Percentiles rank a stretch among this genome's conserved stretches.
These are phyloP conservation scores for Pinctada fucata DNA, from an alignment of 2,888 invertebrate genomes.

Conservation along the genomic window DNA sequence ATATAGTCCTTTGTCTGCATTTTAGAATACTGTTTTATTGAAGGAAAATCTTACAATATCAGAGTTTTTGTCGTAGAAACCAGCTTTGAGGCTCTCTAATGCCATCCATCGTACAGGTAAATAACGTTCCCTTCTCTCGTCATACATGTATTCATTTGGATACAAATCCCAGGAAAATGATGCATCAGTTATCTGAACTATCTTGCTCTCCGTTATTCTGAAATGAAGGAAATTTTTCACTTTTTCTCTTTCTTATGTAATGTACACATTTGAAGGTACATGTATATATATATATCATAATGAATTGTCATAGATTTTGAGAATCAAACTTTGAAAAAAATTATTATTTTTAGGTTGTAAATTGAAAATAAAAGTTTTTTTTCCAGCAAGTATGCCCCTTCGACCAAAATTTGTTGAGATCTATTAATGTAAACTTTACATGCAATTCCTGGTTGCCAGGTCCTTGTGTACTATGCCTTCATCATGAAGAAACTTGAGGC, in stretches of 20 bases:
- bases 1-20: no score
- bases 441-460: constrained; percentile 78
- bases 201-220: constrained; percentile 75
- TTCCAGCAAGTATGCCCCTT: no score
- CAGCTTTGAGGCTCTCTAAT: constrained; percentile 75
- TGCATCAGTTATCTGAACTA: constrained; percentile 79
- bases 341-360: no score
- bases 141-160: constrained; percentile 69
- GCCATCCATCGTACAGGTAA: constrained; percentile 79
- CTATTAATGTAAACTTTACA: constrained; percentile 72
- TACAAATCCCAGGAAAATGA: constrained; percentile 78
- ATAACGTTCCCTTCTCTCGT: constrained; percentile 66
- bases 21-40: no score
- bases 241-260: not conserved
- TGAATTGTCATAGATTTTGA: no score
- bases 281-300: no score
- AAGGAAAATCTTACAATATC: constrained; percentile 75
- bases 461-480: constrained; percentile 71
- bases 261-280: no score
- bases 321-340: no score
- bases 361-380: no score
- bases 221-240: constrained; percentile 20
- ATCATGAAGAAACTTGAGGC: constrained; percentile 69
- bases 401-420: no score
- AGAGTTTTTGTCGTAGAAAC: constrained; percentile 69